Percentiles rank a stretch among this genome's conserved stretches.
phyloP scores from a whole-genome alignment of 2,888 invertebrate species.

The Pantelozetes paolii region DNA sequence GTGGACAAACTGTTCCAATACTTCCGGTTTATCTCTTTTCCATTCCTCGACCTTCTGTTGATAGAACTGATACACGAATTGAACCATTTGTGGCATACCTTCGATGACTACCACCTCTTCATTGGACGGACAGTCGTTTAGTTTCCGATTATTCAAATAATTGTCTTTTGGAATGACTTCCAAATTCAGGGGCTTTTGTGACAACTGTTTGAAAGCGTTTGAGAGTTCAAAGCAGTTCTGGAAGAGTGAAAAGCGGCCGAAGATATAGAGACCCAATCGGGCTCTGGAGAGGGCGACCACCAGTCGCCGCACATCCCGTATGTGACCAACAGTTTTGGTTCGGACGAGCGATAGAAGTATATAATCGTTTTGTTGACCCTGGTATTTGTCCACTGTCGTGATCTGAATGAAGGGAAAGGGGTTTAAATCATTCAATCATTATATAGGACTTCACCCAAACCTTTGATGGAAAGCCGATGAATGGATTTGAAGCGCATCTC shows the following conservation, averaged over 20 bases:
- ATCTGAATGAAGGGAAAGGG: conserved; percentile 53
- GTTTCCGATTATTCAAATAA: conserved; percentile 26
- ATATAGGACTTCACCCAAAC: conserved; percentile 53
- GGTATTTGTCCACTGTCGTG: conserved; percentile 95
- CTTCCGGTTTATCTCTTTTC: conserved; percentile 39
- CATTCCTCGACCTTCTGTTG: conserved; percentile 63
- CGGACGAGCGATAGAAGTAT: conserved; percentile 92
- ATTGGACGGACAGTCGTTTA: not conserved
- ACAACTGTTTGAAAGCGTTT: conserved; percentile 86
- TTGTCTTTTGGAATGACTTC: conserved; percentile 72
- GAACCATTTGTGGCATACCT: conserved; percentile 92
- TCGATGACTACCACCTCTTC: conserved; percentile 61
- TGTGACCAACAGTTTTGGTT: conserved; percentile 94
- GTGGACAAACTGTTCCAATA: conserved; percentile 25
- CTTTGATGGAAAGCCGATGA: conserved; percentile 88
- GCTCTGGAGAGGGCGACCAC: conserved; percentile 98
- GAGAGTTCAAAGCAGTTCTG: conserved; percentile 94
- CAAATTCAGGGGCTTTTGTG: conserved; percentile 72
- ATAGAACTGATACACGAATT: conserved; percentile 90
- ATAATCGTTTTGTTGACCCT: conserved; percentile 99
- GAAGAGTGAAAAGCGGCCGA: conserved; percentile 86
- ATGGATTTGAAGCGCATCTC: conserved; percentile 86
- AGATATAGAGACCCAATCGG: conserved; percentile 89
- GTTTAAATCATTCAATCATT: not conserved
- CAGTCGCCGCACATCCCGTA: conserved; percentile 89